Evolutionary conservation across 1,140 invertebrate species (phyloP), one percentile per base, ranked within the genome.

Genomic region (Cataglyphis hispanica): DNA sequence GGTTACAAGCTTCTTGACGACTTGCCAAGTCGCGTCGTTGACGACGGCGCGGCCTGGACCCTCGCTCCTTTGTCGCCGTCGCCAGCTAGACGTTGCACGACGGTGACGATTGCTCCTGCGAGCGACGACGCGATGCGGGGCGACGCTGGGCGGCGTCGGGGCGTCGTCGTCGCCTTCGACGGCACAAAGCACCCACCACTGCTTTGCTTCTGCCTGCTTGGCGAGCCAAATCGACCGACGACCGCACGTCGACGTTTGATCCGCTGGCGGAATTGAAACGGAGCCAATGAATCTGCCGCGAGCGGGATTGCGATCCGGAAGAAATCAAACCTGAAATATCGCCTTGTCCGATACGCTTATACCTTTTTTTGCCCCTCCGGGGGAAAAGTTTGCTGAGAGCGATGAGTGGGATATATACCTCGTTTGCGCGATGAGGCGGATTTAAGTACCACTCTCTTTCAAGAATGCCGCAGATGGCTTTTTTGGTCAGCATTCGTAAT

Each of bases 1-100:
- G 93, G 91, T 93, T 94, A 92, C 91, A 89, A 92, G 91, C 90
- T 92, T 93, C 93, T 94, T 94, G 94, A 93, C 93, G 93, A 92
- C 92, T 92, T 94, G 94, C 94, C 94, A 94, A 94, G 90, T 93
- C 91, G 86, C 88, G 89, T 92, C 91, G 91, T 92, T 89, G 90
- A 88, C 86, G 89, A 64, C 66, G 61, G 86, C 78, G 67, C 16
- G 16, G 46, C 46, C 46, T 50, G 46, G 88, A 74, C 61, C 64
- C 88, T 90, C 13, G 46, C 63, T 72, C 89, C 90, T 91, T 91
- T 91, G 90, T 90, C 66, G 89, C 75, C 86, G 89, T 84, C 89
- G 89, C 78, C 87, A 76, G 86, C 83, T 84, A 87, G 87, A 87
- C 91, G 87, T 86, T 87, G 83, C 61, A 81, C 83, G 81, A 81